Evolutionary conservation across 2,888 invertebrate species (phyloP).

Genomic region (Thecocarcelia acutangulata): DNA sequence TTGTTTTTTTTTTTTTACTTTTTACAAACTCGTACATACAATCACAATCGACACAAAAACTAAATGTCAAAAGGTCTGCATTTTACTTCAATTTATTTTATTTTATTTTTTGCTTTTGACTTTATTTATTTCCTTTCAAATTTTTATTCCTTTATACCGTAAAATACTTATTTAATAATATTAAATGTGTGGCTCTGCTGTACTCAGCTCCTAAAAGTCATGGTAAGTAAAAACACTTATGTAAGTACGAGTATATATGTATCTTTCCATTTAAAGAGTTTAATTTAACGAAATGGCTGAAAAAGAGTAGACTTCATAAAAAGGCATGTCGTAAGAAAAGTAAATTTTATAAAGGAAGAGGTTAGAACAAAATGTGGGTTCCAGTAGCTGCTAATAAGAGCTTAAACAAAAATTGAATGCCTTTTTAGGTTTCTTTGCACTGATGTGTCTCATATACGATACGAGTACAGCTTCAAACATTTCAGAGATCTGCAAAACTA

Average conservation of each 20-base stretch:
- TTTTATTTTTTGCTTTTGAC: background rate
- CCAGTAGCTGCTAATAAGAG: background rate
- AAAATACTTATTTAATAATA: no score
- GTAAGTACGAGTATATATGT: no score
- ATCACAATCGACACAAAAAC: constrained; percentile 6
- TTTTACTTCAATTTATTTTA: constrained; percentile 38
- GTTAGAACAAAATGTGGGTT: background rate
- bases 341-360: background rate
- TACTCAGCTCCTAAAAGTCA: background rate
- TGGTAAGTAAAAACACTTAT: constrained; percentile 21
- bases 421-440: no score
- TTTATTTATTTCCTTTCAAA: constrained; percentile 4
- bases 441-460: no score
- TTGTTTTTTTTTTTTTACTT: no score
- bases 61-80: constrained; percentile 58
- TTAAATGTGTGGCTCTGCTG: background rate
- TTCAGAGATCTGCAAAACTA: no score
- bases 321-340: background rate
- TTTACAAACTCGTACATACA: background rate
- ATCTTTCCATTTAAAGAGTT: constrained; percentile 16
- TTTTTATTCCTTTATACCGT: background rate
- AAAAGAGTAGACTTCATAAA: background rate
- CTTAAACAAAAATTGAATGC: no score
- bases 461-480: no score
- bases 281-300: background rate